phyloP scores from a whole-genome alignment of 1,140 invertebrate species.

The Sarcophaga peregrina region DNA sequence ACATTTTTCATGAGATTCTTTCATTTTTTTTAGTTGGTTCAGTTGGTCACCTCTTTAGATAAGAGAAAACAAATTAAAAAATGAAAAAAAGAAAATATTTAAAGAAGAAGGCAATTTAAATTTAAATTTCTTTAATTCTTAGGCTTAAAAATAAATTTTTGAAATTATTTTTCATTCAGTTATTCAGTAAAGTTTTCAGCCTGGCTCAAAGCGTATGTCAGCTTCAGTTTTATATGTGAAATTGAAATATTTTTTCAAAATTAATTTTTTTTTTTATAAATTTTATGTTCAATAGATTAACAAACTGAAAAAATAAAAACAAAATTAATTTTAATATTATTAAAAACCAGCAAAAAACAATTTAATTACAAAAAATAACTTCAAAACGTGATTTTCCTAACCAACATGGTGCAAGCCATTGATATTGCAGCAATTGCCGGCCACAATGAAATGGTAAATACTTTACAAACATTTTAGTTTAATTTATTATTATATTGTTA shows the following conservation, averaged over 20 bases:
- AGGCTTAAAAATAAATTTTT: no score
- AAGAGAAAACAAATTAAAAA: background rate
- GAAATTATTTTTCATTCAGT: no score
- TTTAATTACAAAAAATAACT: no score
- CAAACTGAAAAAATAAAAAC: no score
- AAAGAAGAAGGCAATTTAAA: background rate
- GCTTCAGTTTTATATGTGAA: background rate
- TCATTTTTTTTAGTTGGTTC: background rate
- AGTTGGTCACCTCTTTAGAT: background rate
- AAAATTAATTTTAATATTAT: no score
- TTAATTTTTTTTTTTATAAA: no score
- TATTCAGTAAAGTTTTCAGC: background rate
- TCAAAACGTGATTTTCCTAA: background rate
- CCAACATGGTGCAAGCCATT: slow-evolving; percentile 58
- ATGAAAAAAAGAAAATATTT: background rate
- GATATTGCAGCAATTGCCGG: slow-evolving; percentile 63
- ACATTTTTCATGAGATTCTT: background rate
- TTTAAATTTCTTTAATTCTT: background rate
- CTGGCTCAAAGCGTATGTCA: background rate
- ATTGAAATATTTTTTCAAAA: no score
- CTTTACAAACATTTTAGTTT: background rate
- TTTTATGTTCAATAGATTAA: no score
- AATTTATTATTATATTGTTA: no score
- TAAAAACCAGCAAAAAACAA: no score
- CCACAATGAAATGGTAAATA: slow-evolving; percentile 62